Evolutionary conservation across 2,113 vertebrate species (phyloP).

Genomic region (Pampusana beccarii): DNA sequence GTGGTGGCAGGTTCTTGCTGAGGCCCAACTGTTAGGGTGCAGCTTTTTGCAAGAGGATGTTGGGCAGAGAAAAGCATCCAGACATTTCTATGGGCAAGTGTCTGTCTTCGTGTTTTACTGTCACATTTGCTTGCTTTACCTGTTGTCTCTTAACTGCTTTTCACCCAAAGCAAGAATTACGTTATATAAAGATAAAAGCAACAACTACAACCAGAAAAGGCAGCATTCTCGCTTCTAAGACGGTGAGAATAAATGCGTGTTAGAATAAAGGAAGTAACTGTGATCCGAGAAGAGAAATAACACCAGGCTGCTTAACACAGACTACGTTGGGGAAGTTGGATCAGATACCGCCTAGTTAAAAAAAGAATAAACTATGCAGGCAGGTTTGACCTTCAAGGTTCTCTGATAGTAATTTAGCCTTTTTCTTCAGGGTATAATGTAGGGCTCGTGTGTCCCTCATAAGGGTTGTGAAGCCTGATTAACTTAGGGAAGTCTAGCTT

Average conservation of each 20-base stretch:
- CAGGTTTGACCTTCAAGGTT: not conserved
- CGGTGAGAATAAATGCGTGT: not conserved
- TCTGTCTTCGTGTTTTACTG: not conserved
- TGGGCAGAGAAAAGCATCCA: not conserved
- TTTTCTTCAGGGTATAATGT: not conserved
- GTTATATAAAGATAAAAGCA: not conserved
- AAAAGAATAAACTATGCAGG: not conserved
- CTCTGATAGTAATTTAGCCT: not conserved
- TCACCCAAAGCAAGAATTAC: not conserved
- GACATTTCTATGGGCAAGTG: not conserved
- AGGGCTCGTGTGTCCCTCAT: not conserved
- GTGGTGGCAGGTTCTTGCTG: not conserved
- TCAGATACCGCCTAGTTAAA: not conserved
- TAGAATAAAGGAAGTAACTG: not conserved
- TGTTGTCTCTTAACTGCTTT: not conserved
- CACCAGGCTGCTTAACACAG: not conserved
- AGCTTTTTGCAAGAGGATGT: not conserved
- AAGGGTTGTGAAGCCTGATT: not conserved
- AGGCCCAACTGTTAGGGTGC: fast-evolving
- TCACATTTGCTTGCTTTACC: not conserved
- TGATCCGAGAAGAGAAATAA: not conserved
- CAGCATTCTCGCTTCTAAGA: not conserved
- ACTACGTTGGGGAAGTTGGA: fast-evolving
- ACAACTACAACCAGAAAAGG: not conserved
- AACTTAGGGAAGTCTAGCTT: not conserved